These are phyloP conservation scores for Steinernema hermaphroditum DNA, from an alignment of 2,888 invertebrate species.

Conservation along the genomic window DNA sequence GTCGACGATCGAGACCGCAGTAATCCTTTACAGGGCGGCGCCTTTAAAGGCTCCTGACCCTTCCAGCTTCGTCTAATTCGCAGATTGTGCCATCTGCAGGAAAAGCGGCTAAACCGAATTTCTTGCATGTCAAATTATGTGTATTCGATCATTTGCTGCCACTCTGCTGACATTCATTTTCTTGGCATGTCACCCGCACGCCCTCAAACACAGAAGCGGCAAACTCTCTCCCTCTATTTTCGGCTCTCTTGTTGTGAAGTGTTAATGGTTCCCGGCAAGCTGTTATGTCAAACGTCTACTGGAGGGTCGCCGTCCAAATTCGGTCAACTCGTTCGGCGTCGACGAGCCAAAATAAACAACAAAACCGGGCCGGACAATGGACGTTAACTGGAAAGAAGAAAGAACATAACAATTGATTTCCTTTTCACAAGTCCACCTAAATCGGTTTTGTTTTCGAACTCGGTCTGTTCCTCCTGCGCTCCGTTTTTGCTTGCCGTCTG, in stretches of 20 bases:
- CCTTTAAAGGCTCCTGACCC: no score
- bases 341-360: no score
- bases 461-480: background rate
- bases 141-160: constrained; percentile 10
- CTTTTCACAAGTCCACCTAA: background rate
- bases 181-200: background rate
- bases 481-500: background rate
- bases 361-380: no score
- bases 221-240: constrained; percentile 25
- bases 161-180: constrained; percentile 5
- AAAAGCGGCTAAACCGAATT: background rate
- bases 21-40: no score
- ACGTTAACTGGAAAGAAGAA: no score
- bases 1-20: background rate
- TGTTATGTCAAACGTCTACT: constrained; percentile 10
- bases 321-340: no score
- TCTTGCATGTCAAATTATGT: constrained; percentile 18
- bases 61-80: background rate
- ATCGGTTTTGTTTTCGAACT: background rate
- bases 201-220: constrained; percentile 19
- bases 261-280: constrained; percentile 20
- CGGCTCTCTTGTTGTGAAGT: constrained; percentile 15
- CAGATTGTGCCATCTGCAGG: constrained; percentile 4
- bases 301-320: background rate
- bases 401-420: background rate